Evolutionary conservation across 2,113 vertebrate species (phyloP).

Genomic region (Machaerirhynchus nigripectus): DNA sequence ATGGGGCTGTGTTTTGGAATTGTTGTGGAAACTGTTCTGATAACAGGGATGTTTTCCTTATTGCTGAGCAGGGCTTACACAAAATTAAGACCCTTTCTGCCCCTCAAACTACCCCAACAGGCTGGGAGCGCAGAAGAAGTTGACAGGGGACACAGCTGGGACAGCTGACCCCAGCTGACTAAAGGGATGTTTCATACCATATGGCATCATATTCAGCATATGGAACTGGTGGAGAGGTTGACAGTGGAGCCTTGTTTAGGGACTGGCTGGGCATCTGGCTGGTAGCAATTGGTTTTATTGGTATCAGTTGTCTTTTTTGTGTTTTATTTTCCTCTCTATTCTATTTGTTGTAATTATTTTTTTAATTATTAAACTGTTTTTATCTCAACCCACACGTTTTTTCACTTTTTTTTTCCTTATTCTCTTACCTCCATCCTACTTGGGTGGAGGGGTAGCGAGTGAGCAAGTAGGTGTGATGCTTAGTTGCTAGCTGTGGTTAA

Average conservation of each 20-base stretch:
- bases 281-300: neutral
- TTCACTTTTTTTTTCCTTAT: neutral
- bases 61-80: neutral
- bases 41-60: neutral
- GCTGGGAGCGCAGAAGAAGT: neutral
- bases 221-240: too few relatives aligned
- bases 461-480: neutral
- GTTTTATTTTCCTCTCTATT: neutral
- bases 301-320: neutral
- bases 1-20: neutral
- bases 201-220: neutral
- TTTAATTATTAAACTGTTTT: neutral
- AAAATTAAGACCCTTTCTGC: neutral
- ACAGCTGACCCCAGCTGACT: neutral
- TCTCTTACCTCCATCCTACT: neutral
- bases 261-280: neutral
- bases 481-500: neutral
- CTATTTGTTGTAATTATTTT: neutral
- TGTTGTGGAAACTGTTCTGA: neutral
- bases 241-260: too few relatives aligned
- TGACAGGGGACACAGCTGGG: neutral
- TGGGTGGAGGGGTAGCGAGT: neutral
- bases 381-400: neutral
- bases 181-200: neutral
- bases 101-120: neutral